Base-by-base conservation (phyloP, 2,797 vertebrate genomes). In the Acrossocheilus fasciatus region DNA sequence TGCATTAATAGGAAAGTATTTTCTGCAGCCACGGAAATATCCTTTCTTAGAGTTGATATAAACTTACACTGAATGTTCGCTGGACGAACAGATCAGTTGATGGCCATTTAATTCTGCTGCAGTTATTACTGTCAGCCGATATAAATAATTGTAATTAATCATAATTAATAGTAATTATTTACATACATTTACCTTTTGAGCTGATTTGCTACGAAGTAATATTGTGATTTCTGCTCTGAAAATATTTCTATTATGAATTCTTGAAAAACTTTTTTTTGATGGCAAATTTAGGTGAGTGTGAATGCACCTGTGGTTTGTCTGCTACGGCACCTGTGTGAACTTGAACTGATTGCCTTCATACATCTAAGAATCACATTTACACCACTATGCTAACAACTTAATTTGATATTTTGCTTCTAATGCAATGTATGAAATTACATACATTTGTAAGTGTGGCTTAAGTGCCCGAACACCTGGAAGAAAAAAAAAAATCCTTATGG, bases 391-490 rank as follows among this genome's bases (percentile, higher is more conserved):
- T n/a, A 39, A 36, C 20, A 57, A 39, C 34, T 8, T 64, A 8
- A 78, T 78, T 26, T 62, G n/a, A 43, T 62, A 26, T 62, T 62
- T 62, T 62, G 23, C 54, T 43, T 64, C 77, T 64, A 45, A 79
- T 23, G 50, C 47, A 76, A 14, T 36, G n/a, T 64, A 64, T 64
- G 74, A 76, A 76, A 76, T 76, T 54, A 54, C 30, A 76, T 47
- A 68, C 52, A 83, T 83, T 70, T 73, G 15, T 45, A 85, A 79
- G 39, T 26, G 57, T 79, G 77, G n/a, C 77, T 64, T 64, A 79
- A 62, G 57, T 64, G 77, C n/a, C 14, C n/a, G 11, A 79, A 64
- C n/a, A 18, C 14, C 57, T 79, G 43, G 59, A 17, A 70, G 34
- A 34, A 34, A 84, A 66, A 77, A 77, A 18, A 15, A 30, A 30